phyloP scores from a whole-genome alignment of 2,797 vertebrate genomes.

The Glossophaga mutica region DNA sequence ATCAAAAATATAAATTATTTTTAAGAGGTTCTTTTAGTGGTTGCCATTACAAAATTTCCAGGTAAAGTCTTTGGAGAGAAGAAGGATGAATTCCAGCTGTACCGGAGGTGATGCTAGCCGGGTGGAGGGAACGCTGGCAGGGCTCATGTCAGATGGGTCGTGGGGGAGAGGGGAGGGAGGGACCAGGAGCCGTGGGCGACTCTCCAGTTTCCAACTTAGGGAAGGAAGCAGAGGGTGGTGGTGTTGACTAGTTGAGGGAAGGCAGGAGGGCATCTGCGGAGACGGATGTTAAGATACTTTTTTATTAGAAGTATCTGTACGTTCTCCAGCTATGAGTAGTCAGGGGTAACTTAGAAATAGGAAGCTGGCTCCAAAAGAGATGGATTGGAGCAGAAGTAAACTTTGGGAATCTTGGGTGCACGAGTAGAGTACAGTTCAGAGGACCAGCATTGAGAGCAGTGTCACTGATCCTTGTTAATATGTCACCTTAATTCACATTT shows the following conservation, averaged over 20 bases:
- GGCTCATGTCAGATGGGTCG: neutral
- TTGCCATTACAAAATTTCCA: neutral
- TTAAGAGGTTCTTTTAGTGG: neutral
- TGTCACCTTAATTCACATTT: neutral
- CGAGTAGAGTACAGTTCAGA: neutral
- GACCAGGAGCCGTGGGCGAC: neutral
- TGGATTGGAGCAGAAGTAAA: neutral
- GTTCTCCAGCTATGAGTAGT: neutral
- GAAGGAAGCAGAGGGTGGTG: neutral
- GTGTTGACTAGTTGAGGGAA: neutral
- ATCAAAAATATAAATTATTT: neutral
- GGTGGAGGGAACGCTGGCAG: neutral
- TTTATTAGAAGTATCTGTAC: neutral
- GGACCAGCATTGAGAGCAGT: neutral
- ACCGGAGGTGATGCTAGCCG: neutral
- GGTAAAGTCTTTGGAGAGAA: neutral
- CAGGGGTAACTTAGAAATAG: neutral
- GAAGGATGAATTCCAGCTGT: neutral
- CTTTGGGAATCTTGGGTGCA: neutral
- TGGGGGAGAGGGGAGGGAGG: neutral
- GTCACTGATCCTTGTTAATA: neutral
- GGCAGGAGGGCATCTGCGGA: neutral
- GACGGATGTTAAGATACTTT: neutral
- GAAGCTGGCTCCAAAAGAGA: neutral
- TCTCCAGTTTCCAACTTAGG: neutral